Conservation (phyloP, 2,888 invertebrate species). For the Coleophora deauratella region DNA sequence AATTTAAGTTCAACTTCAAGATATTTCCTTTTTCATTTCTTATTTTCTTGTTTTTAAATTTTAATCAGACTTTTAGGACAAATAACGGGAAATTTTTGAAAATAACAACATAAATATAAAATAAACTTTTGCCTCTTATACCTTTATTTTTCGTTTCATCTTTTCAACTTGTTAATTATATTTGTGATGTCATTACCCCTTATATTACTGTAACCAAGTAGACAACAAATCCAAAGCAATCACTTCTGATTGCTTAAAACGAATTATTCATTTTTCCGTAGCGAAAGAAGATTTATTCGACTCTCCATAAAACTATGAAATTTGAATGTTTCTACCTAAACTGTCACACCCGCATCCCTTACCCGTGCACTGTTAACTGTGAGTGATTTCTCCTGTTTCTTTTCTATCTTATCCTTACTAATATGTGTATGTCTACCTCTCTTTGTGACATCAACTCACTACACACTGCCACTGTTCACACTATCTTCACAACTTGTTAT, state of each 20-base stretch:
- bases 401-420: constrained; percentile 47
- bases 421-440: constrained; percentile 44
- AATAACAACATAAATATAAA: neutral
- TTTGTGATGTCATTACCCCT: constrained; percentile 7
- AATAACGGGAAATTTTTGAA: neutral
- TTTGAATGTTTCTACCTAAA: constrained; percentile 62
- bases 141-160: neutral
- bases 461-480: constrained; percentile 67
- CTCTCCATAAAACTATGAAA: constrained; percentile 57
- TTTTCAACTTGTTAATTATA: constrained; percentile 1
- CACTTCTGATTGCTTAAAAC: constrained; percentile 47
- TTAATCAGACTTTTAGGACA: neutral
- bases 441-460: constrained; percentile 53
- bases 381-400: constrained; percentile 65
- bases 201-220: constrained; percentile 19
- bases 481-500: constrained; percentile 59
- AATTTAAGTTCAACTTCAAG: constrained; percentile 19
- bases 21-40: constrained; percentile 26
- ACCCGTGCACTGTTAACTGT: constrained; percentile 67
- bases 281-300: constrained; percentile 56
- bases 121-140: neutral
- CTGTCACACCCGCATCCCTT: constrained; percentile 68
- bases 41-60: constrained; percentile 12
- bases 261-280: constrained; percentile 57
- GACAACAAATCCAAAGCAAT: constrained; percentile 31